Conservation (phyloP, 53 echinoderm and acorn worm species). For the Astropecten irregularis region DNA sequence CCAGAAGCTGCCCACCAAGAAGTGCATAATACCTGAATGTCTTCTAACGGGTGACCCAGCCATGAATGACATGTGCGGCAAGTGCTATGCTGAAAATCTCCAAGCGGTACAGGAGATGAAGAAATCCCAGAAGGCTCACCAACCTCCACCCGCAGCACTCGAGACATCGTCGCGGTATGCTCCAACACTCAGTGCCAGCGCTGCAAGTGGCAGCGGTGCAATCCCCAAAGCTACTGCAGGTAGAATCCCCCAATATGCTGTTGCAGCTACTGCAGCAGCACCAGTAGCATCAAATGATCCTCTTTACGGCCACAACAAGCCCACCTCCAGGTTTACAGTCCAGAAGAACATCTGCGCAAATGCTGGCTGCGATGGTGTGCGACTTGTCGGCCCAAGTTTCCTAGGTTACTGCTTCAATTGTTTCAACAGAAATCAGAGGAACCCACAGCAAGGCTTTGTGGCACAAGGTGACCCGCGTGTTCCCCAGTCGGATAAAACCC, state of each 20-base stretch:
- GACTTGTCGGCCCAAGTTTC: constrained; percentile 18
- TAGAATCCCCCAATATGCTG: too few species aligned
- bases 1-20: constrained; percentile 59
- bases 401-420: constrained; percentile 51
- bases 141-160: not conserved
- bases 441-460: too few species aligned
- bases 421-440: not conserved
- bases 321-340: constrained; percentile 54
- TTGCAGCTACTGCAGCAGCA: not conserved
- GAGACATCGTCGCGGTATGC: not conserved
- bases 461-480: too few species aligned
- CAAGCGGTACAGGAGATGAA: constrained; percentile 19
- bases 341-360: constrained; percentile 86
- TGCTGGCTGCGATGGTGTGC: constrained; percentile 78
- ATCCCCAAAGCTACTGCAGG: not conserved
- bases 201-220: not conserved
- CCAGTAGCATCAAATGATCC: not conserved
- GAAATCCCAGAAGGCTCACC: not conserved
- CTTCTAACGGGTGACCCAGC: constrained; percentile 78
- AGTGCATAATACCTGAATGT: constrained; percentile 88
- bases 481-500: too few species aligned
- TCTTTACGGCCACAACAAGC: not conserved
- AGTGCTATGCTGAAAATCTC: constrained; percentile 67
- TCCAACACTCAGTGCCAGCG: not conserved
- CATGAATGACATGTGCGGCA: constrained; percentile 70